Evolutionary conservation across 2,113 vertebrate genomes (phyloP).

Genomic region (Murina feae): DNA sequence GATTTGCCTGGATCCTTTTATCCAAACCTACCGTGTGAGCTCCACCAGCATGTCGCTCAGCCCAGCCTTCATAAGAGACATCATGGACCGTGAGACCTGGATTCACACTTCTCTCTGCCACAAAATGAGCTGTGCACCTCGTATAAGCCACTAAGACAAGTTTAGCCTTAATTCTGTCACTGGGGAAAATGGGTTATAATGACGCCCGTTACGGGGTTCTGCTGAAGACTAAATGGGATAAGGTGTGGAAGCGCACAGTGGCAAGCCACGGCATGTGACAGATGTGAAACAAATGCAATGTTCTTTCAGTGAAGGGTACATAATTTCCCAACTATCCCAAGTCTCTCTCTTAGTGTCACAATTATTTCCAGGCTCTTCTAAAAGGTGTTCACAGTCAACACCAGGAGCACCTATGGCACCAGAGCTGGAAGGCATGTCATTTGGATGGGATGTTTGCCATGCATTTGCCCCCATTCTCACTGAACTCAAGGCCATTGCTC

Average conservation of each 20-base stretch:
- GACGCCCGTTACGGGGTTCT: neutral
- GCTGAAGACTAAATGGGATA: neutral
- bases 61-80: neutral
- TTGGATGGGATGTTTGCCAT: neutral
- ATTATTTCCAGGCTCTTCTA: neutral
- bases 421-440: neutral
- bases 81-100: rapidly evolving
- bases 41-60: rapidly evolving
- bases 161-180: neutral
- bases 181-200: neutral
- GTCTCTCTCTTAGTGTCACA: neutral
- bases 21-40: neutral
- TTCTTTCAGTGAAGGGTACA: neutral
- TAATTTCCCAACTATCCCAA: too few species aligned
- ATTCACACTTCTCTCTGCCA: neutral
- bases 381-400: neutral
- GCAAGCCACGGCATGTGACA: neutral
- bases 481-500: too few species aligned
- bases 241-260: neutral
- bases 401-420: neutral
- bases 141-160: neutral
- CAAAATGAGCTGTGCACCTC: neutral
- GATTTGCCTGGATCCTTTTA: neutral
- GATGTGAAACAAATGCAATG: neutral
- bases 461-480: neutral